Conservation (phyloP, 92 coral and sea anemone species). For the Epizoanthus scotinus region DNA sequence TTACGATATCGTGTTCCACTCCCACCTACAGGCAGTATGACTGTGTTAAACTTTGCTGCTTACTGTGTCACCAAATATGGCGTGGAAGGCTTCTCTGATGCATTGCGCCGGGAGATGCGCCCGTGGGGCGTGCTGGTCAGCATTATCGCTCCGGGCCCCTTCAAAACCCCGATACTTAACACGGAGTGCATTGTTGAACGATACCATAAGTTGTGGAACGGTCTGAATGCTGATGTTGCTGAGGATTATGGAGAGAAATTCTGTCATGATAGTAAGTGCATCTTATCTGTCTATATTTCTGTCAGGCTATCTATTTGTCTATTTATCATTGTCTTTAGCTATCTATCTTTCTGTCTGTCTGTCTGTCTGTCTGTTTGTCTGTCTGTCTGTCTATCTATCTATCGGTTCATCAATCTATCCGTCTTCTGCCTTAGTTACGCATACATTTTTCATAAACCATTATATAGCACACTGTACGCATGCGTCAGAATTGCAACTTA, state of each 20-base stretch:
- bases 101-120: conserved; percentile 53
- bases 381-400: not conserved
- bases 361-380: not conserved
- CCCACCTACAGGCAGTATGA: conserved; percentile 38
- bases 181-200: conserved; percentile 12
- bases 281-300: not conserved
- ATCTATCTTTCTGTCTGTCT: not conserved
- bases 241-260: conserved; percentile 59
- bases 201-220: conserved; percentile 36
- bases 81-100: conserved; percentile 57
- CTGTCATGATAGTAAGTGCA: conserved; percentile 37
- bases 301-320: not conserved
- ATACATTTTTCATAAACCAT: too few species aligned
- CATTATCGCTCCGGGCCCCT: conserved; percentile 55
- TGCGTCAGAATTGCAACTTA: too few species aligned
- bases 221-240: conserved; percentile 37
- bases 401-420: not conserved
- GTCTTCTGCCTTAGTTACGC: not conserved
- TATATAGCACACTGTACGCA: too few species aligned
- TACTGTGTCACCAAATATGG: conserved; percentile 56
- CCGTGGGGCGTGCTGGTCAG: conserved; percentile 51
- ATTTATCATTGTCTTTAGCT: not conserved
- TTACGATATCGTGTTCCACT: too few species aligned
- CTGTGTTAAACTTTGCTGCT: conserved; percentile 49
- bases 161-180: conserved; percentile 42